Conservation (phyloP, 2,888 invertebrate genomes). For the Shargacucullia verbasci region DNA sequence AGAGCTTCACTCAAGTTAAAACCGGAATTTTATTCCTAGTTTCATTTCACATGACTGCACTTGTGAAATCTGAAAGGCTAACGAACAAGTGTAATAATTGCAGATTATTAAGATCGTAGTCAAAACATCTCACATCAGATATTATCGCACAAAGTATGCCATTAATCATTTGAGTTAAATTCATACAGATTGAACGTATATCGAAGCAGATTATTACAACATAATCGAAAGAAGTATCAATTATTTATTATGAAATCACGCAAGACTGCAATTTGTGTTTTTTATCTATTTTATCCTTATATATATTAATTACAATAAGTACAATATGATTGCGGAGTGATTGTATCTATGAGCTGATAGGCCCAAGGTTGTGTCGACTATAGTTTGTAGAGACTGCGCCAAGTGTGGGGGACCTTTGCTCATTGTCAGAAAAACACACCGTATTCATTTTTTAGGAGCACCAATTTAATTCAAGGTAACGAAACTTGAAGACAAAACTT, state of each 20-base stretch:
- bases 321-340: constrained; percentile 56
- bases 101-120: constrained; percentile 35
- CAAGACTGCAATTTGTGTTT: constrained; percentile 46
- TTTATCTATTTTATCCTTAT: constrained; percentile 25
- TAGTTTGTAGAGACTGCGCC: constrained; percentile 38
- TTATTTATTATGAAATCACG: constrained; percentile 51
- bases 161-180: constrained; percentile 48
- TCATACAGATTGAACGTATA: constrained; percentile 30
- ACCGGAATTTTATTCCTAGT: constrained; percentile 25
- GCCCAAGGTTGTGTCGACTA: constrained; percentile 68
- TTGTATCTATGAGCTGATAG: constrained; percentile 58
- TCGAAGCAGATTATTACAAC: constrained; percentile 32
- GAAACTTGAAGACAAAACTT: constrained; percentile 22
- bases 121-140: constrained; percentile 32
- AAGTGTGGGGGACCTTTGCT: constrained; percentile 43
- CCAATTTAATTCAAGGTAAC: constrained; percentile 48
- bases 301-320: constrained; percentile 46
- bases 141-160: constrained; percentile 32
- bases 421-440: constrained; percentile 39
- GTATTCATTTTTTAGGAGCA: constrained; percentile 40
- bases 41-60: constrained; percentile 37
- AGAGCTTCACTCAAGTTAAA: constrained; percentile 38
- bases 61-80: constrained; percentile 48
- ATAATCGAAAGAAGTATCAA: constrained; percentile 36
- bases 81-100: constrained; percentile 37